Evolutionary conservation across 2,888 invertebrate species (phyloP).

Genomic region (Leptopilina syphax): DNA sequence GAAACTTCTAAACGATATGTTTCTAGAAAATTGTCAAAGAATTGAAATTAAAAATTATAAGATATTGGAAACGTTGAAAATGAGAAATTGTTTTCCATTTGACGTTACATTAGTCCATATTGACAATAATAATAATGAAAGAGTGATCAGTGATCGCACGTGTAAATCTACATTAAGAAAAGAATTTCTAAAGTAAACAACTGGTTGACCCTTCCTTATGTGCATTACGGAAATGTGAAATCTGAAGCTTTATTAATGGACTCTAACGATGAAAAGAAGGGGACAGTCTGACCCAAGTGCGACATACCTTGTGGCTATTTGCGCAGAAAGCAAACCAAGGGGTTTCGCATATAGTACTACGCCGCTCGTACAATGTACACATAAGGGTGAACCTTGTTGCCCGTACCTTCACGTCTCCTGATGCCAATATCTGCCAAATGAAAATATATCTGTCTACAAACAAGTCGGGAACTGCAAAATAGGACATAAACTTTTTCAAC

Average conservation of each 20-base stretch:
- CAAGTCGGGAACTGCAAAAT: slow-evolving; percentile 64
- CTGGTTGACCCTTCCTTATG: slow-evolving; percentile 44
- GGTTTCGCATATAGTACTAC: slow-evolving; percentile 34
- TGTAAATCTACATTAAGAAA: slow-evolving; percentile 34
- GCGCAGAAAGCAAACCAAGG: slow-evolving; percentile 58
- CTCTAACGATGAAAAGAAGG: slow-evolving; percentile 67
- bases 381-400: slow-evolving; percentile 44
- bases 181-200: slow-evolving; percentile 29
- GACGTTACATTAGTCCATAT: neutral
- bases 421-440: slow-evolving; percentile 76
- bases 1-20: no score
- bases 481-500: slow-evolving; percentile 47
- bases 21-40: no score
- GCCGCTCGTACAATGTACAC: slow-evolving; percentile 48
- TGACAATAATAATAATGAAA: slow-evolving; percentile 13
- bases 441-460: slow-evolving; percentile 76
- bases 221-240: slow-evolving; percentile 66
- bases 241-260: slow-evolving; percentile 75
- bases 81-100: neutral
- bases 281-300: slow-evolving; percentile 60
- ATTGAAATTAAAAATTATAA: neutral
- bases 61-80: neutral
- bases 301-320: slow-evolving; percentile 64
- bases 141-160: slow-evolving; percentile 16
- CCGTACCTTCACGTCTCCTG: slow-evolving; percentile 58